Conservation (phyloP, 2,888 invertebrate species). For the Xanthia icteritia region DNA sequence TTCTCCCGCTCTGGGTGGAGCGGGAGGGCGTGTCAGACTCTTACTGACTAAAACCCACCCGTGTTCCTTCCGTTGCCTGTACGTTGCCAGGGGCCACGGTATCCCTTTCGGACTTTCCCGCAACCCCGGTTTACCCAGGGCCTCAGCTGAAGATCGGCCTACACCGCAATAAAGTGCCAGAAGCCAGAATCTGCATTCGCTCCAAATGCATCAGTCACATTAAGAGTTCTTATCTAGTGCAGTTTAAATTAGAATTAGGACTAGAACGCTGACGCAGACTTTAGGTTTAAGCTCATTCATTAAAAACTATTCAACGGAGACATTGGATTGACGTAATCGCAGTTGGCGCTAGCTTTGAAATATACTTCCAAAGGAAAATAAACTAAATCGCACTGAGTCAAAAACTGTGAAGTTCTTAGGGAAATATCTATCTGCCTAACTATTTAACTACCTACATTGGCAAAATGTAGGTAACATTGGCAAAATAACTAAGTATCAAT, state of each 20-base stretch:
- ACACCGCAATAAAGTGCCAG: slow-evolving; percentile 21
- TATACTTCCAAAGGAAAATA: slow-evolving; percentile 8
- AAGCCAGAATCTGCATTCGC: slow-evolving; percentile 34
- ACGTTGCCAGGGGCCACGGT: too few relatives aligned
- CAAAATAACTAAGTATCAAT: background rate
- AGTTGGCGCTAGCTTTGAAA: slow-evolving; percentile 11
- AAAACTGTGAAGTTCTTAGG: background rate
- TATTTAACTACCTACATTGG: background rate
- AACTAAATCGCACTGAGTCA: background rate
- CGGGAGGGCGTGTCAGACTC: too few relatives aligned
- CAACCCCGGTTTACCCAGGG: slow-evolving; percentile 27
- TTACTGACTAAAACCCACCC: too few relatives aligned
- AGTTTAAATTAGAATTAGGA: slow-evolving; percentile 42
- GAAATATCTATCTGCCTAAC: background rate
- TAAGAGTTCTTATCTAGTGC: slow-evolving; percentile 21
- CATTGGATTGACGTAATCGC: slow-evolving; percentile 39
- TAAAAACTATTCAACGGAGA: slow-evolving; percentile 38
- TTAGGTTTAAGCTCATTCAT: slow-evolving; percentile 24
- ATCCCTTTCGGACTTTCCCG: too few relatives aligned
- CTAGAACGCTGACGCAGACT: slow-evolving; percentile 7
- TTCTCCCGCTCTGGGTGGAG: too few relatives aligned
- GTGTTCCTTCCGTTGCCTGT: too few relatives aligned
- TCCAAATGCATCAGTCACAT: slow-evolving; percentile 17
- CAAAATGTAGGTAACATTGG: background rate
- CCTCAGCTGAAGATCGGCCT: background rate